Evolutionary conservation across 2,888 invertebrate species (phyloP).

Genomic region (Ceramica pisi): DNA sequence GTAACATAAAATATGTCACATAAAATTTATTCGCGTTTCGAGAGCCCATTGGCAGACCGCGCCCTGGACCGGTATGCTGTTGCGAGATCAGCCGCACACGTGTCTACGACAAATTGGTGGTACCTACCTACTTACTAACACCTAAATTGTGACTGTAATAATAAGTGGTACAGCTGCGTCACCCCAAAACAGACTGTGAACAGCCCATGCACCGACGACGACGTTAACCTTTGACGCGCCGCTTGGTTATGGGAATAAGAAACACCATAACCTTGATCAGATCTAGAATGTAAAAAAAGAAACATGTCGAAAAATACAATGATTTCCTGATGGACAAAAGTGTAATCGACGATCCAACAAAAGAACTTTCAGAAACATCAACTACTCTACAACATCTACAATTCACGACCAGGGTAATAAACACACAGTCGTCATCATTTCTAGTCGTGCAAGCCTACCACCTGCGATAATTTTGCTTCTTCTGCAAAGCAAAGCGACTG

Average conservation of each 20-base stretch:
- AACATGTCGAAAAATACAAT: not conserved
- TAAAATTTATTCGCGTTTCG: constrained; percentile 79
- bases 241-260: not conserved
- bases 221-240: constrained; percentile 24
- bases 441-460: constrained; percentile 66
- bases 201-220: too few species aligned
- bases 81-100: constrained; percentile 83
- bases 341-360: not conserved
- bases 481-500: constrained; percentile 82
- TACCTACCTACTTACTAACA: constrained; percentile 62
- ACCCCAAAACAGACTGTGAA: constrained; percentile 37
- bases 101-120: constrained; percentile 76
- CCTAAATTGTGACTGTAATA: constrained; percentile 63
- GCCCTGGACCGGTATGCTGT: constrained; percentile 84
- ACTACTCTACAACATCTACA: constrained; percentile 1
- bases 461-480: constrained; percentile 83
- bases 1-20: constrained; percentile 66
- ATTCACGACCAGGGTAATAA: constrained; percentile 12
- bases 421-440: constrained; percentile 49
- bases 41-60: constrained; percentile 80
- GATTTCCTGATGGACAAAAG: not conserved
- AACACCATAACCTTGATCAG: not conserved
- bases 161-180: constrained; percentile 62
- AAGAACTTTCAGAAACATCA: not conserved
- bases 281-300: not conserved